Evolutionary conservation across 2,888 invertebrate species (phyloP).

Genomic region (Arge pagana): DNA sequence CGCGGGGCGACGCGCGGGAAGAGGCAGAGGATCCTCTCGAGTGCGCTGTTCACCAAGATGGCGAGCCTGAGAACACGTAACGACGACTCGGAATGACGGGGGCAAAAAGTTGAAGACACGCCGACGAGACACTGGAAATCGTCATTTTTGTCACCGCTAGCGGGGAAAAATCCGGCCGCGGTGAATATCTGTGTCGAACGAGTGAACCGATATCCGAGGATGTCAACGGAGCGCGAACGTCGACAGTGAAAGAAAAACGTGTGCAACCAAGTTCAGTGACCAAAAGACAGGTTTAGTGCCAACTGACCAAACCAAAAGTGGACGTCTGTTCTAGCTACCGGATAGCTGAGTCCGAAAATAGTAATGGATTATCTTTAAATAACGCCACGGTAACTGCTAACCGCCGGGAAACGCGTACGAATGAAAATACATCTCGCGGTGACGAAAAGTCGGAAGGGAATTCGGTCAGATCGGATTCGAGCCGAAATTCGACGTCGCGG

Average conservation of each 20-base stretch:
- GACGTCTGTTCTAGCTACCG: conserved; percentile 35
- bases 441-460: conserved; percentile 22
- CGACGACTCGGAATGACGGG: no score
- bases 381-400: conserved; percentile 6
- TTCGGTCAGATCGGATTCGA: conserved; percentile 36
- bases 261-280: conserved; percentile 55
- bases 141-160: no score
- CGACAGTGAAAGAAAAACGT: conserved; percentile 39
- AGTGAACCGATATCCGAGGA: no score
- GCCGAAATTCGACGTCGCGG: conserved; percentile 22
- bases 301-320: conserved; percentile 44
- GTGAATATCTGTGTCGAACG: no score
- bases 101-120: no score
- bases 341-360: conserved; percentile 49
- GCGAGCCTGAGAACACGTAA: no score
- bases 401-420: conserved; percentile 1
- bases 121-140: no score
- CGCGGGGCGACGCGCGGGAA: no score
- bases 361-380: conserved; percentile 33
- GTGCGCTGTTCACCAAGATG: no score
- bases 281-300: conserved; percentile 53
- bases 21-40: no score
- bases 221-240: conserved; percentile 25
- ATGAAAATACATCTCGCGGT: conserved; percentile 8
- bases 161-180: no score